Conservation (phyloP, 2,113 vertebrate genomes). For the Epinephelus cyanopodus region DNA sequence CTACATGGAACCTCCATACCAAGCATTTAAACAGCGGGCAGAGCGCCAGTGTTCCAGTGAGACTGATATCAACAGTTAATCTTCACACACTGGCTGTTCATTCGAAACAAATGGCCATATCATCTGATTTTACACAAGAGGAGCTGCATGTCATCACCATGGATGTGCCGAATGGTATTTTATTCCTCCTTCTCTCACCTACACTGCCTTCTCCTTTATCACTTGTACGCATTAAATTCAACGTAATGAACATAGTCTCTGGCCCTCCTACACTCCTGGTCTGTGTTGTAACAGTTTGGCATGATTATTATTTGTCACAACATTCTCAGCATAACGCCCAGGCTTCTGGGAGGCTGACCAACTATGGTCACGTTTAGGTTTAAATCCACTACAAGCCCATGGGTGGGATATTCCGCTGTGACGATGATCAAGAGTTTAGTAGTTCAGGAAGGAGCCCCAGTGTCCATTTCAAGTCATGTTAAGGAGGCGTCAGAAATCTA, state of each 20-base stretch:
- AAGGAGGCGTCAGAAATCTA: background rate
- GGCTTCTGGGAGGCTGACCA: constrained; percentile 21
- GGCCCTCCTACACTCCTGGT: background rate
- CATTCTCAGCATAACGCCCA: background rate
- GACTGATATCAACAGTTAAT: background rate
- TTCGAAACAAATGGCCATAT: background rate
- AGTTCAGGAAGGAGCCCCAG: background rate
- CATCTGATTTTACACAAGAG: background rate
- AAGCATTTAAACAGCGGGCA: background rate
- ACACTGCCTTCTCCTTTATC: background rate
- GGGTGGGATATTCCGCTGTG: background rate
- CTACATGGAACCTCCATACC: background rate
- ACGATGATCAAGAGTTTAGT: background rate
- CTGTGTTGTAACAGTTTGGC: background rate
- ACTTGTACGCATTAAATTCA: background rate
- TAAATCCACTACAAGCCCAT: background rate
- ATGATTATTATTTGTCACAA: background rate
- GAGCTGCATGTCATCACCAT: background rate
- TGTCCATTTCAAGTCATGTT: background rate
- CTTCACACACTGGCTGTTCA: background rate
- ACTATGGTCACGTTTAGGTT: background rate
- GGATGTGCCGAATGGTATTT: background rate
- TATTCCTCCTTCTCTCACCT: background rate
- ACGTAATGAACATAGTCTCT: background rate
- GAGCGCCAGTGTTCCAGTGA: background rate